Evolutionary conservation across 2,888 invertebrate species (phyloP).

Genomic region (Bombylius major): DNA sequence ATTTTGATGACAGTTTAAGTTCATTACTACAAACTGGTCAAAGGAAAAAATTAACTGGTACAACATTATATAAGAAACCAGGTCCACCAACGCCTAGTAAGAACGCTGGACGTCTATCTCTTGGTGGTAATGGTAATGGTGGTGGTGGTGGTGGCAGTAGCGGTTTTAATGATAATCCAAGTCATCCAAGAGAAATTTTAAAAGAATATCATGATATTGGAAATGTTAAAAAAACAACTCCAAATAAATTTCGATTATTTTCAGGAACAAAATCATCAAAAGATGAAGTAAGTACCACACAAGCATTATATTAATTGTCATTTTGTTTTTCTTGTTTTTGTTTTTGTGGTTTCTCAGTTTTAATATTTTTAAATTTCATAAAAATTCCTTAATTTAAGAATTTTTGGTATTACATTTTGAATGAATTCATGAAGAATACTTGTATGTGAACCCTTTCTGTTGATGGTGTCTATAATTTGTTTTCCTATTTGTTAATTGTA

Average conservation of each 20-base stretch:
- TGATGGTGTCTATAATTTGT: too few relatives aligned
- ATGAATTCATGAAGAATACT: too few relatives aligned
- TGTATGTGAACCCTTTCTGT: too few relatives aligned
- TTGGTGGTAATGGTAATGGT: constrained; percentile 34
- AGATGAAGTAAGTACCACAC: constrained; percentile 33
- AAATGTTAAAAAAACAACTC: constrained; percentile 45
- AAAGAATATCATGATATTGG: constrained; percentile 39
- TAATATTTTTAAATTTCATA: too few relatives aligned
- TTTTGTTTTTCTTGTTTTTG: not conserved
- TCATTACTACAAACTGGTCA: constrained; percentile 34
- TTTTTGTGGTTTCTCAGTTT: too few relatives aligned
- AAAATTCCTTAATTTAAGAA: too few relatives aligned
- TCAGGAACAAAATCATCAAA: constrained; percentile 37
- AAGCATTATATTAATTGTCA: too few relatives aligned
- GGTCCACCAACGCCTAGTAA: constrained; percentile 81
- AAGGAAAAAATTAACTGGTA: constrained; percentile 43
- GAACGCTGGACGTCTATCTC: constrained; percentile 60
- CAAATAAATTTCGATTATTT: constrained; percentile 49
- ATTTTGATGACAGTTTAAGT: constrained; percentile 31
- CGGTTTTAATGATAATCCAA: constrained; percentile 37
- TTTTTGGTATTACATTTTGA: too few relatives aligned
- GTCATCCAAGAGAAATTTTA: constrained; percentile 43
- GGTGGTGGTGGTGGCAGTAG: constrained; percentile 23
- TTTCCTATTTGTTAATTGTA: too few relatives aligned
- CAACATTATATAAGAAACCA: constrained; percentile 67